phyloP scores from a whole-genome alignment of 1,140 invertebrate genomes.

The Drosophila virilis region DNA sequence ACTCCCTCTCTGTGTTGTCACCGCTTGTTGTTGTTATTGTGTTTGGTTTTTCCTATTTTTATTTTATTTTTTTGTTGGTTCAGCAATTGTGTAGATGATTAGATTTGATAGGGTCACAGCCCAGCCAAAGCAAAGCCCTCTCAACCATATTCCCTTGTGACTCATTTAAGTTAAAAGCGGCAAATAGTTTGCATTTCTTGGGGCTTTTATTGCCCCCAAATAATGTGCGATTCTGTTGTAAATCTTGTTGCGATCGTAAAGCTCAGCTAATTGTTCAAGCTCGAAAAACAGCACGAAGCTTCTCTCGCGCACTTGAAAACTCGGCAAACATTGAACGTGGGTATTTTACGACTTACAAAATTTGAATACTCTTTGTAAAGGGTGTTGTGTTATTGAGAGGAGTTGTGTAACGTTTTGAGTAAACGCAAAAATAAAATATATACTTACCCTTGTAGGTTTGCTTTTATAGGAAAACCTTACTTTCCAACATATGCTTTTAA shows the following conservation, averaged over 20 bases:
- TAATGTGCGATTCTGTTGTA: neutral
- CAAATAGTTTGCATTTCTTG: conserved; percentile 30
- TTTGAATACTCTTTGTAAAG: neutral
- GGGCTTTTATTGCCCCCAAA: neutral
- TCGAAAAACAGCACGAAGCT: neutral
- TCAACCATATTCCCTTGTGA: neutral
- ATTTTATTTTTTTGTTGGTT: conserved; percentile 48
- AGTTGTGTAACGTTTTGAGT: too few relatives aligned
- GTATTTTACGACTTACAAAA: conserved; percentile 11
- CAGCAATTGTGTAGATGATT: conserved; percentile 62
- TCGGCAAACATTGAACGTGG: conserved; percentile 4
- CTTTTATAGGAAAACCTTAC: too few relatives aligned
- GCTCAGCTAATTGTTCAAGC: conserved; percentile 24
- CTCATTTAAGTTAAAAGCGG: conserved; percentile 23
- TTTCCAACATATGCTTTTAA: too few relatives aligned
- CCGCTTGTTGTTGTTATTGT: conserved; percentile 5
- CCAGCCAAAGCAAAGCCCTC: neutral
- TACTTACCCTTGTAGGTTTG: too few relatives aligned
- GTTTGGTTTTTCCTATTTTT: conserved; percentile 39
- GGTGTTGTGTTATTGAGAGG: too few relatives aligned
- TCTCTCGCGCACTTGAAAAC: conserved; percentile 5
- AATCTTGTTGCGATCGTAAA: conserved; percentile 16
- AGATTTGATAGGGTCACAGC: conserved; percentile 59
- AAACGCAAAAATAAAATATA: too few relatives aligned
- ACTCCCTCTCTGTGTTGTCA: conserved; percentile 8